Evolutionary conservation across 2,113 vertebrate genomes (phyloP).

Genomic region (Thinocorus orbignyianus): DNA sequence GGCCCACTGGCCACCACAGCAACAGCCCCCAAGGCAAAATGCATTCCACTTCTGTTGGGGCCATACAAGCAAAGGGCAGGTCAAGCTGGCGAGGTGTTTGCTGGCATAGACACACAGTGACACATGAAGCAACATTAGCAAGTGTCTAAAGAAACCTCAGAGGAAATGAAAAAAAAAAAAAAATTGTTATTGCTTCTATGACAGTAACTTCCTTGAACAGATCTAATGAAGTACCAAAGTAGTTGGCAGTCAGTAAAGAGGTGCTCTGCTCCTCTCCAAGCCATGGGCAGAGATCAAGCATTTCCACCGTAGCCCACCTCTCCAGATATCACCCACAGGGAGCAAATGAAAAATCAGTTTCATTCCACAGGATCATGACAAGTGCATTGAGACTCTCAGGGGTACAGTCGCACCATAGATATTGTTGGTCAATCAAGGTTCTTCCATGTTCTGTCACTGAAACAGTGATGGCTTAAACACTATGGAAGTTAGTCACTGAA

Average conservation of each 20-base stretch:
- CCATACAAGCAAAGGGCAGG: background rate
- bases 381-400: background rate
- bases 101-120: background rate
- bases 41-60: background rate
- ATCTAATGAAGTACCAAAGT: background rate
- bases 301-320: background rate
- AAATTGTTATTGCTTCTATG: background rate
- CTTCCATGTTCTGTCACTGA: background rate
- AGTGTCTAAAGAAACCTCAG: background rate
- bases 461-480: background rate
- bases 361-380: background rate
- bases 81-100: background rate
- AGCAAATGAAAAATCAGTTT: background rate
- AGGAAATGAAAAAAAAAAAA: background rate
- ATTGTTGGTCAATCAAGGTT: background rate
- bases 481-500: background rate
- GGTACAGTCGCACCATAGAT: fast-evolving
- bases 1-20: fast-evolving
- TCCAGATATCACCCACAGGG: background rate
- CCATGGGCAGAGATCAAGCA: background rate
- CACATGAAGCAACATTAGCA: background rate
- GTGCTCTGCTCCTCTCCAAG: background rate
- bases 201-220: background rate
- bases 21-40: background rate
- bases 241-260: background rate